Conservation (phyloP, 2,888 invertebrate species). For the Pterobdella sp. region DNA sequence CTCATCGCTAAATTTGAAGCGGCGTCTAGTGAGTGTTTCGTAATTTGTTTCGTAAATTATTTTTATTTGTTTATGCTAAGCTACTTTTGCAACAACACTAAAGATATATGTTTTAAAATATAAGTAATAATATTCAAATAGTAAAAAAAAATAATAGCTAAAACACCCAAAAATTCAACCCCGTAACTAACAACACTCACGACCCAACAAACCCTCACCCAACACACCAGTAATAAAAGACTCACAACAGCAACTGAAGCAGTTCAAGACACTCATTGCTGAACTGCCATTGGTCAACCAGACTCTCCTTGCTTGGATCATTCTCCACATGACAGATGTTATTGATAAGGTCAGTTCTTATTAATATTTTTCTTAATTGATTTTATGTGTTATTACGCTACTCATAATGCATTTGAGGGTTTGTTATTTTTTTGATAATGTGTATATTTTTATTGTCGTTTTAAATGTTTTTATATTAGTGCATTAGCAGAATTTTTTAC, state of each 20-base stretch:
- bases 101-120: neutral
- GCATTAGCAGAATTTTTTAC: neutral
- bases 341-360: conserved; percentile 59
- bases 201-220: too few species aligned
- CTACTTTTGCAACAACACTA: neutral
- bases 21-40: conserved; percentile 58
- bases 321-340: conserved; percentile 73
- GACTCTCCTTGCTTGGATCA: conserved; percentile 71
- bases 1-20: conserved; percentile 78
- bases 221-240: conserved; percentile 38
- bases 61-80: conserved; percentile 57
- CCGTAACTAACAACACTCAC: too few species aligned
- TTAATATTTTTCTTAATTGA: neutral
- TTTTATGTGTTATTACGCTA: neutral
- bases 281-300: conserved; percentile 69
- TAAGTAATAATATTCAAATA: neutral
- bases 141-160: neutral
- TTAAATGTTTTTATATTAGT: neutral
- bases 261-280: conserved; percentile 62
- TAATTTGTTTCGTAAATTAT: neutral
- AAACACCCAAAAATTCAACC: too few species aligned
- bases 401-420: neutral
- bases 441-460: neutral
- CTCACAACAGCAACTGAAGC: conserved; percentile 53
- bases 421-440: neutral